Conservation (phyloP, 2,113 vertebrate species). For the Ochotona curzoniae region DNA sequence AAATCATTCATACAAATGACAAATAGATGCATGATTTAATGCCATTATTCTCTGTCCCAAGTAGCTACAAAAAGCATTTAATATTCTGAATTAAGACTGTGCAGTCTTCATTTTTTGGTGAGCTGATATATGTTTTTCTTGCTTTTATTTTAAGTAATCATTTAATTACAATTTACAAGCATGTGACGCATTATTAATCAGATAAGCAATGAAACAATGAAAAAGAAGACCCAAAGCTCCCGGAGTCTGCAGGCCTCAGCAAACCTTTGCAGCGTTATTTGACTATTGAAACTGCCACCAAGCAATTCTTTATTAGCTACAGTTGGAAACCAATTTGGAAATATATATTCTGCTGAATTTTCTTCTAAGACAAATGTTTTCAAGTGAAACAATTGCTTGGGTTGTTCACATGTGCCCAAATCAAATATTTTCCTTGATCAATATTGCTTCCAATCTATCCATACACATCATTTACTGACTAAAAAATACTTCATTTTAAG, state of each 20-base stretch:
- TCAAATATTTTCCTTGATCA: slow-evolving; percentile 69
- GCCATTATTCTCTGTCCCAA: not conserved
- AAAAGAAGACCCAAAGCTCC: not conserved
- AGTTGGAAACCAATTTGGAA: slow-evolving; percentile 70
- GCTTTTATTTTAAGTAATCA: slow-evolving; percentile 9
- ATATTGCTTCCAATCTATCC: slow-evolving; percentile 40
- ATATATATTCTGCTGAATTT: slow-evolving; percentile 63
- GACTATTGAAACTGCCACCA: slow-evolving; percentile 63
- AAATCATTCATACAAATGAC: not conserved
- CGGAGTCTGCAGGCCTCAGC: not conserved
- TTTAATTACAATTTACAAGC: slow-evolving; percentile 3
- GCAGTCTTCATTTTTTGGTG: not conserved
- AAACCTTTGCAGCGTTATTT: slow-evolving; percentile 68
- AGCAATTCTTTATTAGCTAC: slow-evolving; percentile 64
- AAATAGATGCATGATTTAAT: not conserved
- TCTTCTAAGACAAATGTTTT: slow-evolving; percentile 73
- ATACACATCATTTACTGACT: slow-evolving; percentile 57
- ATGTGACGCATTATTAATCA: slow-evolving; percentile 5
- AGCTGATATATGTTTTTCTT: slow-evolving; percentile 9
- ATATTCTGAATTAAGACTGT: not conserved
- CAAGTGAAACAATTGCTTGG: slow-evolving; percentile 64
- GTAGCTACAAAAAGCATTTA: not conserved
- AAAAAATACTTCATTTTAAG: not conserved
- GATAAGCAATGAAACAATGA: not conserved
- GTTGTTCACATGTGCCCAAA: slow-evolving; percentile 58